Evolutionary conservation across 2,113 vertebrate species (phyloP).

Genomic region (Syngnathoides biaculeatus): DNA sequence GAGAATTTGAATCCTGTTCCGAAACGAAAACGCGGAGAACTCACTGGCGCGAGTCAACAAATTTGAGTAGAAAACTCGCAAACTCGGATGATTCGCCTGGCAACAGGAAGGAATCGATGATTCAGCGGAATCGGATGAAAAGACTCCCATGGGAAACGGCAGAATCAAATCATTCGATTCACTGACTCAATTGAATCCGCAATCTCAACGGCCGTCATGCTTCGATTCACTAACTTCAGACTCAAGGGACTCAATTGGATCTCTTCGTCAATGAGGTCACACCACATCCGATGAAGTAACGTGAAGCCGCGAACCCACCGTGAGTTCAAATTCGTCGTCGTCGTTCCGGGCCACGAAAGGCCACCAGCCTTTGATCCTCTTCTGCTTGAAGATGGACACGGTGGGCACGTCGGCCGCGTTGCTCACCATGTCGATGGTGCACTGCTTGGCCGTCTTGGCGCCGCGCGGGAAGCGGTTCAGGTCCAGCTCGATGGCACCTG

Average conservation of each 20-base stretch:
- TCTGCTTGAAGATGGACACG: slow-evolving; percentile 98
- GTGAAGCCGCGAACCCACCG: slow-evolving; percentile 64
- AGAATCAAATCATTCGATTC: too few relatives aligned
- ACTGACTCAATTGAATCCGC: too few relatives aligned
- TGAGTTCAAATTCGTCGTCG: slow-evolving; percentile 92
- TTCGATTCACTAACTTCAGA: neutral
- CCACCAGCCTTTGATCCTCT: slow-evolving; percentile 99
- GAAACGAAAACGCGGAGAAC: too few relatives aligned
- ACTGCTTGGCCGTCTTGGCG: slow-evolving; percentile 92
- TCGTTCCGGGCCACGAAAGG: slow-evolving; percentile 91
- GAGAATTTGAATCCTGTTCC: neutral
- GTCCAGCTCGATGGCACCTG: slow-evolving; percentile 94
- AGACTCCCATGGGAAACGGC: too few relatives aligned
- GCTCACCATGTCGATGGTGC: slow-evolving; percentile 87
- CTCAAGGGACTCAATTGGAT: neutral
- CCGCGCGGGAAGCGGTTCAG: slow-evolving; percentile 92
- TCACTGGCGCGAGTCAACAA: neutral
- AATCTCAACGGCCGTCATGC: neutral
- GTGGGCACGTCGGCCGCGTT: slow-evolving; percentile 84
- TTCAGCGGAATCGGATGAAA: too few relatives aligned
- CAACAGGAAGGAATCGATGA: too few relatives aligned
- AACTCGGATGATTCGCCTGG: neutral
- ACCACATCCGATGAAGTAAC: too few relatives aligned
- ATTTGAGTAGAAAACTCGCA: neutral
- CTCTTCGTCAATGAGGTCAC: too few relatives aligned